A percentile compares a stretch with the other conserved stretches of the same genome.
phyloP scores from a whole-genome alignment of 1,140 invertebrate species.

The Melitaea cinxia region DNA sequence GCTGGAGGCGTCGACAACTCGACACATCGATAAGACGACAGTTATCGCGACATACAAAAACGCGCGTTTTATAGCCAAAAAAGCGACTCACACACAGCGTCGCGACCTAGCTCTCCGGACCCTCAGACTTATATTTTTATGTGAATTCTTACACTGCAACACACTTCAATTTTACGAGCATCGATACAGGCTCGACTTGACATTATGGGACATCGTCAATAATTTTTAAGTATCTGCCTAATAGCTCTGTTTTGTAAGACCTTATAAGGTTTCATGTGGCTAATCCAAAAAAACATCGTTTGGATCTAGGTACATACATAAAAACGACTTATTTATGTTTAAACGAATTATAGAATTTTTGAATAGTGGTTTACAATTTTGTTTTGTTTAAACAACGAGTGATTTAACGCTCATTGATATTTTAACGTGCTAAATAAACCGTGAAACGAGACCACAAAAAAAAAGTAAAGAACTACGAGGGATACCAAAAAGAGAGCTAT shows the following conservation, averaged over 20 bases:
- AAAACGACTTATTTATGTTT: slow-evolving; percentile 20
- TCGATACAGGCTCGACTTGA: slow-evolving; percentile 57
- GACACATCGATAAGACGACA: slow-evolving; percentile 77
- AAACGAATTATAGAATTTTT: slow-evolving; percentile 30
- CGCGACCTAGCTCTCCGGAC: slow-evolving; percentile 34
- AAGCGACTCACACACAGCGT: slow-evolving; percentile 52
- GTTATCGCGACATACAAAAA: slow-evolving; percentile 70
- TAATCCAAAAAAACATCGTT: neutral
- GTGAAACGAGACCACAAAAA: slow-evolving; percentile 78
- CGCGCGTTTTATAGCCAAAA: slow-evolving; percentile 70
- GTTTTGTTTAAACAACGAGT: slow-evolving; percentile 53
- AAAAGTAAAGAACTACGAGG: slow-evolving; percentile 70
- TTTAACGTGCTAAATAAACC: slow-evolving; percentile 70
- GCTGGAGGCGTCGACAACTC: slow-evolving; percentile 80
- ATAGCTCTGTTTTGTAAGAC: slow-evolving; percentile 48
- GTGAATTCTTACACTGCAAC: slow-evolving; percentile 64
- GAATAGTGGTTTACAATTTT: slow-evolving; percentile 50
- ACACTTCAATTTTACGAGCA: slow-evolving; percentile 71
- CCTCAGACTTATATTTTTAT: slow-evolving; percentile 51
- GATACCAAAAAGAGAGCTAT: slow-evolving; percentile 75
- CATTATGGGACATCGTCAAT: slow-evolving; percentile 63
- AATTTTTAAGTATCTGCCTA: slow-evolving; percentile 61
- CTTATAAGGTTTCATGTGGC: slow-evolving; percentile 28
- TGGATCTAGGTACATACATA: neutral
- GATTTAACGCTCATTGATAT: slow-evolving; percentile 70